phyloP scores from a whole-genome alignment of 2,888 invertebrate species.

The Tetramorium bicarinatum region DNA sequence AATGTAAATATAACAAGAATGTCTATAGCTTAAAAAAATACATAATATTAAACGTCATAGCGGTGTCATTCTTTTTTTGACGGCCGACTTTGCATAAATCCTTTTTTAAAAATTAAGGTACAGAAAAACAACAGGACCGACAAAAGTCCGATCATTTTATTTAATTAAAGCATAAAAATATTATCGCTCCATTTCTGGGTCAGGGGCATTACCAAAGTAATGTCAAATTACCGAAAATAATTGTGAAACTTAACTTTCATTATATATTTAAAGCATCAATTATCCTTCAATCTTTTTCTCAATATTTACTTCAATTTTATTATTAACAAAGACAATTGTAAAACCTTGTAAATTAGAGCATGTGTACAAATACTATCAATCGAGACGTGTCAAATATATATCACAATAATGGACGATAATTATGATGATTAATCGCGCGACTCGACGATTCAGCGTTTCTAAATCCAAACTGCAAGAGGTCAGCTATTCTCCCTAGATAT shows the following conservation, averaged over 20 bases:
- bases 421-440: not conserved
- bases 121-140: not conserved
- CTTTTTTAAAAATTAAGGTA: not conserved
- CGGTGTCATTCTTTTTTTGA: conserved; percentile 20
- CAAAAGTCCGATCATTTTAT: not conserved
- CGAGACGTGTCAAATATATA: not conserved
- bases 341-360: not conserved
- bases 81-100: not conserved
- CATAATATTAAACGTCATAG: not conserved
- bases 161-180: not conserved
- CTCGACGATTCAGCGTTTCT: not conserved
- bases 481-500: not conserved
- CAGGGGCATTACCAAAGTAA: not conserved
- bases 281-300: not conserved
- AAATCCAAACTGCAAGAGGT: not conserved
- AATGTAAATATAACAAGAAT: not conserved
- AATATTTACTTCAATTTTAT: conserved; percentile 4
- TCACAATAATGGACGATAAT: not conserved
- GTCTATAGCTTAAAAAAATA: not conserved
- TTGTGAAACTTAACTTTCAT: not conserved
- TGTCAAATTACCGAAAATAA: not conserved
- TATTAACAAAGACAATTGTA: conserved; percentile 2
- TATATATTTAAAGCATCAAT: not conserved
- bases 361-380: not conserved
- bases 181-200: not conserved